Conservation (phyloP, 2,113 vertebrate species). For the Ciconia stormi region DNA sequence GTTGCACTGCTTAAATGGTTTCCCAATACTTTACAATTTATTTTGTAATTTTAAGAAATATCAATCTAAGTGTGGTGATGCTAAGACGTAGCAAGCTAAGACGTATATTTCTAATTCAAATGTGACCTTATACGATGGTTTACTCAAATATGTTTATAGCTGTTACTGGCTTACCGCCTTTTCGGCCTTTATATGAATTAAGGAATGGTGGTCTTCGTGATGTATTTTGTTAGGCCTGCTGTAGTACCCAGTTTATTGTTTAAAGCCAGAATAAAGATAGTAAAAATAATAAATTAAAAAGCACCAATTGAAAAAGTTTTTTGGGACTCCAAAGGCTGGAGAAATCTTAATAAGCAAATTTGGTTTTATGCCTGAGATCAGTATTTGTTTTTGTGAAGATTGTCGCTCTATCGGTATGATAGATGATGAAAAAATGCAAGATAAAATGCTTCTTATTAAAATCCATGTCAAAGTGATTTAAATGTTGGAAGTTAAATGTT, state of each 20-base stretch:
- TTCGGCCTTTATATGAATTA: neutral
- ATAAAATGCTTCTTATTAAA: neutral
- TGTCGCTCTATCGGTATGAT: neutral
- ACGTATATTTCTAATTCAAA: neutral
- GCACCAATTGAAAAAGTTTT: neutral
- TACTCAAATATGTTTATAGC: neutral
- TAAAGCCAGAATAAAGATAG: neutral
- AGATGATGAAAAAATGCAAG: neutral
- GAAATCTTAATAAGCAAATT: neutral
- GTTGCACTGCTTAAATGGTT: neutral
- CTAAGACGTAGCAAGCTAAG: neutral
- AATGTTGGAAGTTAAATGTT: neutral
- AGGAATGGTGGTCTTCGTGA: neutral
- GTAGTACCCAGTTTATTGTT: neutral
- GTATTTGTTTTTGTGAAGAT: neutral
- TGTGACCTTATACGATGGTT: rapidly evolving
- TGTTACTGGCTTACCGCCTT: neutral
- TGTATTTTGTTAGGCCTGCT: neutral
- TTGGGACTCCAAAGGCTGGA: neutral
- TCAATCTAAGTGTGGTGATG: neutral
- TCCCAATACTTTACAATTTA: neutral
- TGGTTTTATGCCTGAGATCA: neutral
- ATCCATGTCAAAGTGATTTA: neutral
- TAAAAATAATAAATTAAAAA: neutral
- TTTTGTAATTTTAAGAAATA: neutral